Evolutionary conservation across 2,113 vertebrate genomes (phyloP), one percentile per base, ranked within the genome.

Genomic region (Mixornis gularis): DNA sequence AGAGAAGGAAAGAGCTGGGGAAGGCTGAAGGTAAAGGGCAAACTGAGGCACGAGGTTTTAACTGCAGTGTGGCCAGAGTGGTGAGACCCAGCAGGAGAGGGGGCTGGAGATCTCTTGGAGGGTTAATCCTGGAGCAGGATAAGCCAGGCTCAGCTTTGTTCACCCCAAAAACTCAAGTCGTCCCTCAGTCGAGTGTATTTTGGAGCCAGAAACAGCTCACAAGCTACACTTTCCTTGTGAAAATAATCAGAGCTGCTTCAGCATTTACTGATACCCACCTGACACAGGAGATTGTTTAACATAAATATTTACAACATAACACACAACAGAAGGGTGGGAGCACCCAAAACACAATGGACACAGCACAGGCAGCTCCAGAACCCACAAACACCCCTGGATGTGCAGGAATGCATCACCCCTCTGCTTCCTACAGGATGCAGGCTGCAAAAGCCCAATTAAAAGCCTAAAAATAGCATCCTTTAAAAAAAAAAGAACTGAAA

Each of bases 61-160:
- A 6, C 26, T 5, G 2, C 34, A 9, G 14, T 0, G 0, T 17
- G 24, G 21, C 8, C 2, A 26, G 49, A 0, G 0, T 8, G 13
- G 21, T 1, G 15, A 21, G 20, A 34, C 12, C 41, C 41, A 20
- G 56, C 0, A 2, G 41, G 27, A 25, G 4, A 79, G 6, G 20
- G 60, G n/a, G 17, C 0, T 38, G 2, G 1, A 12, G 59, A 43
- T 6, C 20, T 43, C 30, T 21, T 1, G 2, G 22, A 38, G 18
- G 14, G 12, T 44, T 25, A 18, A 25, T 8, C 4, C 29, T 12
- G 3, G 19, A 52, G 17, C 46, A 70, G 74, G 51, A 59, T 24
- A 36, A 46, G 2, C 17, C 24, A 3, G 11, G 15, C 19, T 72
- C 36, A 17, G 38, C 40, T 65, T 29, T 29, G 6, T 44, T 40